Percentiles rank a stretch among this genome's conserved stretches.
Conservation (phyloP, 2,797 vertebrate genomes). For the Lepilemur ruficaudatus region DNA sequence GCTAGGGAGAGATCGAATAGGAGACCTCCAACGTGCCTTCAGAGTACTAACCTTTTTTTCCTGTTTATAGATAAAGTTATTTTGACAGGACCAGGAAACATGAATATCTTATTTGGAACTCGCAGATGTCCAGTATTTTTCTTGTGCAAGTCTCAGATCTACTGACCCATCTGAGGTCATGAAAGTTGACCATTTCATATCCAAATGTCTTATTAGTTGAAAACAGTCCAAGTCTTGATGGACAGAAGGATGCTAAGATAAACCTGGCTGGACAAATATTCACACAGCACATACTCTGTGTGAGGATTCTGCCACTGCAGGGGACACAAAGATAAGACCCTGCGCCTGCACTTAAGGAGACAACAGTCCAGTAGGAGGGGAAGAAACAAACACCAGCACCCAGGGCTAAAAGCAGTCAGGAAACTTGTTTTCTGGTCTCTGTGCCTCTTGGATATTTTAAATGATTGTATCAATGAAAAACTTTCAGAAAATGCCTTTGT, state of each 20-base stretch:
- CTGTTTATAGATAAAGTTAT: neutral
- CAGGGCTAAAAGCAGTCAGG: neutral
- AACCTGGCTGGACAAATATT: neutral
- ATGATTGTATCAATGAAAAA: neutral
- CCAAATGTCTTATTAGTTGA: neutral
- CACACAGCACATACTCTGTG: too few relatives aligned
- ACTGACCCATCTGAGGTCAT: neutral
- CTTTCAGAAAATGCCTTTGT: neutral
- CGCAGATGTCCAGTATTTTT: neutral
- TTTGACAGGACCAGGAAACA: conserved; percentile 13
- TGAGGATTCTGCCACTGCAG: neutral
- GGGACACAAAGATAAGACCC: neutral
- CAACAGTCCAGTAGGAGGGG: neutral
- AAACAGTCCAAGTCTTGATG: neutral
- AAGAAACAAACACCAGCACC: neutral
- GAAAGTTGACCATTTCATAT: neutral
- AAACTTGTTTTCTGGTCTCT: neutral
- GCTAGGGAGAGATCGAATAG: neutral
- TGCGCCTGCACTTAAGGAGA: neutral
- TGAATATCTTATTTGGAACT: neutral
- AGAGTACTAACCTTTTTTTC: neutral
- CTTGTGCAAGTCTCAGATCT: neutral
- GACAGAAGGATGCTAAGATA: neutral
- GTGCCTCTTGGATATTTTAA: neutral
- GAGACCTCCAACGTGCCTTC: neutral